A percentile compares a stretch with the other conserved stretches of the same genome.
Conservation (phyloP, 2,113 vertebrate species). For the Amblyornis subalaris region DNA sequence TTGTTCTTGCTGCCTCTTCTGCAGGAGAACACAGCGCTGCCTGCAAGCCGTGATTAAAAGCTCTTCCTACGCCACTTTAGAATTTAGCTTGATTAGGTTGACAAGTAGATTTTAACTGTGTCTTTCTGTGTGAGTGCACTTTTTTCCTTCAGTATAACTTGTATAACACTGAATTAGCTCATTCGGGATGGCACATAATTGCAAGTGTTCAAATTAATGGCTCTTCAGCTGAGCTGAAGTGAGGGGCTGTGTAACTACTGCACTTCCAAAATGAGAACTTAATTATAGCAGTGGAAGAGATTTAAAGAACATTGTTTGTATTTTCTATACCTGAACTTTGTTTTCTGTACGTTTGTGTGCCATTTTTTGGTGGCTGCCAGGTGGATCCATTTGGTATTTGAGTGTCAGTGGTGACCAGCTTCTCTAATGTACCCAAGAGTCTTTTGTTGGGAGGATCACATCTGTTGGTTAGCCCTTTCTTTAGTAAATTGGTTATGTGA, state of each 20-base stretch:
- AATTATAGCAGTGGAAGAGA: neutral
- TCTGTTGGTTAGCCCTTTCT: neutral
- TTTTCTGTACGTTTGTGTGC: neutral
- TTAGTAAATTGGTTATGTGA: neutral
- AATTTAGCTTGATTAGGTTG: slow-evolving; percentile 50
- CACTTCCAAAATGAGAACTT: neutral
- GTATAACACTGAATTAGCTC: slow-evolving; percentile 1
- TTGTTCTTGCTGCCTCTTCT: neutral
- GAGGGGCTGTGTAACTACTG: neutral
- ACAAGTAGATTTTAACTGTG: slow-evolving; percentile 23
- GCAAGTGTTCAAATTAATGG: slow-evolving; percentile 20
- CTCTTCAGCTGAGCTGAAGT: neutral
- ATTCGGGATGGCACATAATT: slow-evolving; percentile 2
- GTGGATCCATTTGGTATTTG: neutral
- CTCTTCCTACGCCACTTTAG: slow-evolving; percentile 47
- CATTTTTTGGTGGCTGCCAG: neutral
- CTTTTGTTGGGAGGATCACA: neutral
- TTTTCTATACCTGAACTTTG: neutral
- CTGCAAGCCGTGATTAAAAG: slow-evolving; percentile 28
- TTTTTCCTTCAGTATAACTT: neutral
- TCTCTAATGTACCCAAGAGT: neutral
- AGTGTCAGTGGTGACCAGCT: neutral
- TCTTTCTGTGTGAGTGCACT: neutral
- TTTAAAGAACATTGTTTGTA: neutral
- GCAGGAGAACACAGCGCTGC: neutral